Percentiles rank a stretch among this genome's conserved stretches.
Evolutionary conservation across 1,140 invertebrate genomes (phyloP).

Genomic region (Pseudomyrmex dendroicus): DNA sequence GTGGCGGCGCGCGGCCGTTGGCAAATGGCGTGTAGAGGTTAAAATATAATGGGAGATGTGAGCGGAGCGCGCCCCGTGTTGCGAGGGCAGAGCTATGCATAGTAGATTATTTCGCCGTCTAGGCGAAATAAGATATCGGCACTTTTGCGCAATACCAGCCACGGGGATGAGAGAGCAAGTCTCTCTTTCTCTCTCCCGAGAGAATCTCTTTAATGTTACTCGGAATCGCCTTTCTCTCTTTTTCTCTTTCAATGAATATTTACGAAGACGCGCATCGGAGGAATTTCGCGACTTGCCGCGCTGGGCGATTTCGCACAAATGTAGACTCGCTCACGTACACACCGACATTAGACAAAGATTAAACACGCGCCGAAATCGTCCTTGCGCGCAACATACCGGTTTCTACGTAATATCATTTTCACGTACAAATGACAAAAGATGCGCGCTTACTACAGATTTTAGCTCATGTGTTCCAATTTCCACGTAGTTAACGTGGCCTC

Average conservation of each 20-base stretch:
- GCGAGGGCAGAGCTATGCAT: slow-evolving; percentile 66
- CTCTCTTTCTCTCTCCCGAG: slow-evolving; percentile 12
- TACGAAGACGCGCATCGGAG: slow-evolving; percentile 60
- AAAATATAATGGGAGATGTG: slow-evolving; percentile 70
- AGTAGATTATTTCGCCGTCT: slow-evolving; percentile 69
- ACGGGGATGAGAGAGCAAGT: slow-evolving; percentile 29
- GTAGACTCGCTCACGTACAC: slow-evolving; percentile 1
- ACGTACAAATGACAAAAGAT: slow-evolving; percentile 29
- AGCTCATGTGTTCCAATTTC: slow-evolving; percentile 47
- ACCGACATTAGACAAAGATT: slow-evolving; percentile 18
- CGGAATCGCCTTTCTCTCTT: slow-evolving; percentile 46
- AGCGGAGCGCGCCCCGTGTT: slow-evolving; percentile 23
- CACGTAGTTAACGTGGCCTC: slow-evolving; percentile 22
- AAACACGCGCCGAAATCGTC: slow-evolving; percentile 24
- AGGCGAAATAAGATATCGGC: slow-evolving; percentile 66
- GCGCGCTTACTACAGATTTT: slow-evolving; percentile 34
- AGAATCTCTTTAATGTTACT: slow-evolving; percentile 34
- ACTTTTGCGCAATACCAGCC: slow-evolving; percentile 40
- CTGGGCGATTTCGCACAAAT: slow-evolving; percentile 23
- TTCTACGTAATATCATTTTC: slow-evolving; percentile 40
- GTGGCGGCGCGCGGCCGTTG: slow-evolving; percentile 34
- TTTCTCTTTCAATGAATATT: slow-evolving; percentile 70
- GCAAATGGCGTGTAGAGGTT: slow-evolving; percentile 56
- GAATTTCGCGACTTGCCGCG: slow-evolving; percentile 56
- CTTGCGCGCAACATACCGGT: slow-evolving; percentile 22